These are phyloP conservation scores for Brachypodius melanocephalos DNA, from an alignment of 2,113 vertebrate genomes.

Conservation along the genomic window DNA sequence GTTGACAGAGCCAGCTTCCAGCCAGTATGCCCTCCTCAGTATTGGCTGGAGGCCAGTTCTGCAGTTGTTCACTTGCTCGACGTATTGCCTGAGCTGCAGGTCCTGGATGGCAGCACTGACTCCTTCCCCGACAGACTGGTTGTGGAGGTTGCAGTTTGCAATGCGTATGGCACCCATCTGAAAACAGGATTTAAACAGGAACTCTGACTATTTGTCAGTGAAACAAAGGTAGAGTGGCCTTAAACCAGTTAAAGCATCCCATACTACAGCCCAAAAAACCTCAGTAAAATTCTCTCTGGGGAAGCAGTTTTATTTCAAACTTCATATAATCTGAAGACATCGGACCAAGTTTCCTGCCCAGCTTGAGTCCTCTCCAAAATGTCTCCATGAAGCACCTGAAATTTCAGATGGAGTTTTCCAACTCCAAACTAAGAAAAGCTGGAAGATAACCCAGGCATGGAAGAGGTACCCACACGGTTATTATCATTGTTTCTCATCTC, in stretches of 20 bases:
- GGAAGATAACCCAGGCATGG: not conserved
- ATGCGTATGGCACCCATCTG: slow-evolving; percentile 88
- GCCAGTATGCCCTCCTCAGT: slow-evolving; percentile 89
- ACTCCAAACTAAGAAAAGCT: not conserved
- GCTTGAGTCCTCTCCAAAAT: not conserved
- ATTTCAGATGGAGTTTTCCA: not conserved
- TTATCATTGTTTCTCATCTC: not conserved
- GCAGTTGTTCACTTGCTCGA: slow-evolving; percentile 83
- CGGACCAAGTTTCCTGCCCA: not conserved
- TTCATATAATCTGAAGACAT: not conserved
- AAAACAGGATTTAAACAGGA: not conserved
- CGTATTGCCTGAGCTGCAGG: slow-evolving; percentile 87
- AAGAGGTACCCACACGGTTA: not conserved
- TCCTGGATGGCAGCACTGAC: slow-evolving; percentile 92
- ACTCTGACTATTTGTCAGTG: not conserved
- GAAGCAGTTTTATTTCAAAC: not conserved
- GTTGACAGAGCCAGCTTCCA: slow-evolving; percentile 92
- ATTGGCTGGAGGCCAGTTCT: slow-evolving; percentile 81
- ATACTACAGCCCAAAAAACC: not conserved
- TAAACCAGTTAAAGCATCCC: not conserved
- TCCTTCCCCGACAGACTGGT: slow-evolving; percentile 93
- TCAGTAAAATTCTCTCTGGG: not conserved
- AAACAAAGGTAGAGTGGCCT: not conserved
- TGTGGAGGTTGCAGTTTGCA: slow-evolving; percentile 96
- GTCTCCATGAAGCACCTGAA: not conserved